Base-by-base conservation (phyloP, 2,797 vertebrate species). In the Cygnus olor region DNA sequence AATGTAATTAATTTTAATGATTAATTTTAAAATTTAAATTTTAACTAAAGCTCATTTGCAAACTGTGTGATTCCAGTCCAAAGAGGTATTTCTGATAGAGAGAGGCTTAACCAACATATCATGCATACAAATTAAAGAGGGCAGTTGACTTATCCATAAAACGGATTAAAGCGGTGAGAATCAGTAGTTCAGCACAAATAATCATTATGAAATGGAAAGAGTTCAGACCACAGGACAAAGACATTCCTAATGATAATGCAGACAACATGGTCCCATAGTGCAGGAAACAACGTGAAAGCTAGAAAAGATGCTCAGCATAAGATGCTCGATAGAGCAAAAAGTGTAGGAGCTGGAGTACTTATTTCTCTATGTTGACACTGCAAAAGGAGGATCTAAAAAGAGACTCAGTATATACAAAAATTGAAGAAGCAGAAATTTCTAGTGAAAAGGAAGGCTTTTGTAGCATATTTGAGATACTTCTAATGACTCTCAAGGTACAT, bases 331-430 rank as follows among this genome's bases (percentile, higher is more conserved):
- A 14, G 32, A 77, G 25, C 14, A 58, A 65, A 73, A 70, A 25
- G 3, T n/a, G 5, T 51, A 78, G 58, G 56, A 51, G n/a, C 0
- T 0, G 9, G 3, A 69, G 3, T 69, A 21, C 6, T 79, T 68
- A 16, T 47, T 88, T 36, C 6, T 20, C 8, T 19, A 14, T 74
- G 17, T 11, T 80, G 32, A 61, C 83, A 78, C 49, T 49, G 38
- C 5, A 77, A 9, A 6, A 79, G 36, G 25, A 80, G 73, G 20
- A 60, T 13, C 20, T 32, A 71, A 73, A 80, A 49, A 24, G 15
- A 60, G 24, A 11, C 9, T 69, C 11, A 38, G 5, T 36, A 44
- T 5, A 25, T 51, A 8, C 24, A 87, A 21, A 68, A 10, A 42
- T 28, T 28, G 24, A 72, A 25, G 19, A 49, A 45, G 34, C 5